Base-by-base conservation (phyloP, 2,888 invertebrate genomes). In the Acleris cristana region DNA sequence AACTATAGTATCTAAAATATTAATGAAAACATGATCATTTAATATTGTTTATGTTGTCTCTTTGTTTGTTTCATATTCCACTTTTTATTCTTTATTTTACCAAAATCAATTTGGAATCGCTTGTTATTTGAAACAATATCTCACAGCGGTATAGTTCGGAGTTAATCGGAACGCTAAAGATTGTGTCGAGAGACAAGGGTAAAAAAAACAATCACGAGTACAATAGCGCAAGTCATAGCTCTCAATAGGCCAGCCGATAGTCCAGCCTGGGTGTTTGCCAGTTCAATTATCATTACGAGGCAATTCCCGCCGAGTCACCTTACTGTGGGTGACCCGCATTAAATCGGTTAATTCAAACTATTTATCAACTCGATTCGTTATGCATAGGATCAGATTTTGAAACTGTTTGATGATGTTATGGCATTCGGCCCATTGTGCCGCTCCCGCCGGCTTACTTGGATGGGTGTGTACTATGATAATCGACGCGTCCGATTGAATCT, bases 301-400 rank as follows among this genome's bases (percentile, higher is more conserved):
- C 75, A 81, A 83, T 88, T 86, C 83, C 80, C 78, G 91, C 78
- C 85, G 79, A 88, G 87, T 92, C 92, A 92, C 87, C 82, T 77
- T 90, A 86, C 84, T 87, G 85, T 89, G 90, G 90, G 90, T 92
- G 92, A 92, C 92, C 92, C 92, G 92, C 90, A 92, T 92, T 92
- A 91, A 91, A 92, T 92, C 92, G 92, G 92, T 92, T 90, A 92
- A 92, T 92, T 92, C 90, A 88, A 90, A 91, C 90, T 90, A 91
- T 92, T 92, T 92, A 92, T 92, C 91, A 88, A 89, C 86, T 86
- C 86, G 82, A 90, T 90, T 90, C 90, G 90, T 89, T 90, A 92
- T 90, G 92, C 90, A 89, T 90, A 89, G 87, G 89, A 90, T 90
- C 89, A 86, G 89, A 92, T 90, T 90, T 89, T 85, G 88, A 89